phyloP scores from a whole-genome alignment of 2,797 vertebrate genomes.

The Euphonia xanthogaster region DNA sequence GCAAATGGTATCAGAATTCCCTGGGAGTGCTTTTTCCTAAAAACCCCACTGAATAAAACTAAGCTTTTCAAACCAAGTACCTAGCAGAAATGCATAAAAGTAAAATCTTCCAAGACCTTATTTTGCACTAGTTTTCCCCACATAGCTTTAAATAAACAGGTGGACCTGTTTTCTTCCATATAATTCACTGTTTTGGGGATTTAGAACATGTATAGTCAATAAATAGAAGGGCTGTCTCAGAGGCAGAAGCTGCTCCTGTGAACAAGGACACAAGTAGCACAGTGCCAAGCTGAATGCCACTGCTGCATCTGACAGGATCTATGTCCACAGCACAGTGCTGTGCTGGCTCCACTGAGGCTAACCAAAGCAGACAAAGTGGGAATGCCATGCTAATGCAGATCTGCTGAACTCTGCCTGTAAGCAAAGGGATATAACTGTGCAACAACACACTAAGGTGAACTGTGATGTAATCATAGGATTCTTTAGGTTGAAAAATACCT shows the following conservation, averaged over 20 bases:
- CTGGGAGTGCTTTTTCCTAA: neutral
- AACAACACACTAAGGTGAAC: neutral
- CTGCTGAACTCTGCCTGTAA: neutral
- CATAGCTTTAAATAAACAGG: neutral
- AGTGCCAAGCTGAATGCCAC: neutral
- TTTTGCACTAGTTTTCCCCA: neutral
- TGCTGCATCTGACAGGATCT: neutral
- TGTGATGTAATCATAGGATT: neutral
- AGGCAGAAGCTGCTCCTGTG: neutral
- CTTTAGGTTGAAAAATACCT: neutral
- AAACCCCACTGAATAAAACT: neutral
- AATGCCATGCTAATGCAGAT: neutral
- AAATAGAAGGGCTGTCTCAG: neutral
- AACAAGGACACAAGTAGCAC: neutral
- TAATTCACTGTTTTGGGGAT: neutral
- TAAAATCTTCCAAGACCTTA: neutral
- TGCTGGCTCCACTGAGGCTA: neutral
- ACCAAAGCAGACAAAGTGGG: neutral
- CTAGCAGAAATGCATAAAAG: neutral
- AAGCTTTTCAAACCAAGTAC: neutral
- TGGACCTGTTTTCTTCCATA: neutral
- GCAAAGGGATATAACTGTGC: neutral
- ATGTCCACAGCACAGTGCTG: fast-evolving
- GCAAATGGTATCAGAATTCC: neutral
- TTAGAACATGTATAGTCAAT: neutral